Percentiles rank a stretch among this genome's conserved stretches.
Evolutionary conservation across 1,140 invertebrate genomes (phyloP).

Genomic region (Andrena cerasifolii): DNA sequence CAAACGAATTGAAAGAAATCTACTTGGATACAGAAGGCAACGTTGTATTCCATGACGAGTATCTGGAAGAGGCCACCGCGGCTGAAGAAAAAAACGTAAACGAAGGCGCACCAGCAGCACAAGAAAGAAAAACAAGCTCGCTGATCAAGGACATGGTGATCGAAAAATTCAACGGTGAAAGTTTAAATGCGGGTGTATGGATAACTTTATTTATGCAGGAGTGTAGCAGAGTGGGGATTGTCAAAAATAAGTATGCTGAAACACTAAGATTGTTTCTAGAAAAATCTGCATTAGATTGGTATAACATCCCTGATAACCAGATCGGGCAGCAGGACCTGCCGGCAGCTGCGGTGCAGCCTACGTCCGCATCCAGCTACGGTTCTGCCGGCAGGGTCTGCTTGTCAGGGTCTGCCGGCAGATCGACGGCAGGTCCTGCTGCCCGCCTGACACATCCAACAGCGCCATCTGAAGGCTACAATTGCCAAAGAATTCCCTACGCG

Average conservation of each 20-base stretch:
- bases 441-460: no score
- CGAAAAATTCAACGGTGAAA: slow-evolving; percentile 40
- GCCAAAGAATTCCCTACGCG: no score
- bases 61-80: slow-evolving; percentile 3
- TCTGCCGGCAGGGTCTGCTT: no score
- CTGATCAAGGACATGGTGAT: not conserved
- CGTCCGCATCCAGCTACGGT: no score
- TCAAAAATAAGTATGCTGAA: slow-evolving; percentile 41
- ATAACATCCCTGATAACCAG: no score
- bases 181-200: slow-evolving; percentile 27
- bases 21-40: slow-evolving; percentile 24
- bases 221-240: slow-evolving; percentile 30
- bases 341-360: no score
- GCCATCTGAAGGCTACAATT: no score
- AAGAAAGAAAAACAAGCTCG: slow-evolving; percentile 11
- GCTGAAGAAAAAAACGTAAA: no score
- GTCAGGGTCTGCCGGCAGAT: no score
- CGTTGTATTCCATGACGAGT: slow-evolving; percentile 8
- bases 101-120: not conserved
- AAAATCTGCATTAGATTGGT: slow-evolving; percentile 36
- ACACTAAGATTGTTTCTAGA: slow-evolving; percentile 46
- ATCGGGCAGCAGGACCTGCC: no score
- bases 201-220: slow-evolving; percentile 43
- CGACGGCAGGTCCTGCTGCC: no score
- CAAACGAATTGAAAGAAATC: not conserved